Percentiles rank a stretch among this genome's conserved stretches.
Conservation (phyloP, 2,888 invertebrate species). For the Micropterix aruncella region DNA sequence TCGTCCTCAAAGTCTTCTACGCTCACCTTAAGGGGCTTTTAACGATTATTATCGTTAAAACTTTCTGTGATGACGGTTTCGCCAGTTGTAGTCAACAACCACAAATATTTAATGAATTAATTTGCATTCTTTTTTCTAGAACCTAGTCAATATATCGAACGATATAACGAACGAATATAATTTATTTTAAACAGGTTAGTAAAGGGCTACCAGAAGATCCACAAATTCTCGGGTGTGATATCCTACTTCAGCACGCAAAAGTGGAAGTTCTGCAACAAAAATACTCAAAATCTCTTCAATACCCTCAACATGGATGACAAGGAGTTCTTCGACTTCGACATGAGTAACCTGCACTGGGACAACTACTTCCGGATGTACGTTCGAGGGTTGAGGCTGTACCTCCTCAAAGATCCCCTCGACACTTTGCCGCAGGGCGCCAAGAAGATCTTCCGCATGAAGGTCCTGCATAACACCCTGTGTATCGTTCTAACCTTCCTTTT, state of each 20-base stretch:
- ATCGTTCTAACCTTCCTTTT: background rate
- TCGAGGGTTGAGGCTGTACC: slow-evolving; percentile 53
- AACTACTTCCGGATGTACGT: slow-evolving; percentile 53
- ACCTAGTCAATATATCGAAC: slow-evolving; percentile 7
- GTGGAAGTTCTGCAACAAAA: slow-evolving; percentile 55
- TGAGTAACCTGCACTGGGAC: slow-evolving; percentile 50
- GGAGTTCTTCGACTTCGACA: slow-evolving; percentile 50
- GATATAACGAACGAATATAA: slow-evolving; percentile 6
- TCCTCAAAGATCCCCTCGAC: slow-evolving; percentile 60
- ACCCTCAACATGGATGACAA: slow-evolving; percentile 42
- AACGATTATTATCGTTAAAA: too few relatives aligned
- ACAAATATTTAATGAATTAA: slow-evolving; percentile 5
- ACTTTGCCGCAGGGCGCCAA: slow-evolving; percentile 45
- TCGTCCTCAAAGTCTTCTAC: too few relatives aligned
- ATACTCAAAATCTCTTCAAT: slow-evolving; percentile 35
- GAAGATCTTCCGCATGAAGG: slow-evolving; percentile 22
- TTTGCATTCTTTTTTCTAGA: background rate
- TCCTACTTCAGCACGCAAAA: slow-evolving; percentile 58
- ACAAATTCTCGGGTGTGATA: slow-evolving; percentile 54
- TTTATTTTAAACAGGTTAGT: slow-evolving; percentile 43
- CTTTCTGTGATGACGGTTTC: background rate
- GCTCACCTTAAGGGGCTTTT: too few relatives aligned
- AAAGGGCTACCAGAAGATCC: slow-evolving; percentile 57
- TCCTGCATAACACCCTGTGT: slow-evolving; percentile 17
- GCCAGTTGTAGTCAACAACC: slow-evolving; percentile 1